These are phyloP conservation scores for Phoenicopterus ruber DNA, from an alignment of 2,113 vertebrate species.

Conservation along the genomic window DNA sequence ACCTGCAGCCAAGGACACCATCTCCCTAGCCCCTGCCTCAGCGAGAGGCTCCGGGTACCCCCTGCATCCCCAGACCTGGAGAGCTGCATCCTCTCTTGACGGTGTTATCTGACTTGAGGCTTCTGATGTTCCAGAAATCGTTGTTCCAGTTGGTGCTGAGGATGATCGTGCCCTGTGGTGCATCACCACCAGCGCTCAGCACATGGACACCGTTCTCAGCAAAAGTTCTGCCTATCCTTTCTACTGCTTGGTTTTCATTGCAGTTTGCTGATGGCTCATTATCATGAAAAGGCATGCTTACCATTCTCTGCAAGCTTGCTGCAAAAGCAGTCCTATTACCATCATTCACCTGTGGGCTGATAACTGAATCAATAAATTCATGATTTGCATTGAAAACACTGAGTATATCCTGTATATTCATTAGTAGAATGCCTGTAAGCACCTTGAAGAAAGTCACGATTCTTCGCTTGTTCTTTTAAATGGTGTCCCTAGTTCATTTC, in stretches of 20 bases:
- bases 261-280: neutral
- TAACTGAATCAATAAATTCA: slow-evolving; percentile 36
- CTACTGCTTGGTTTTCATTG: neutral
- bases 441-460: neutral
- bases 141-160: neutral
- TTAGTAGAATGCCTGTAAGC: neutral
- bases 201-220: neutral
- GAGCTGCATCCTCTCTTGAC: neutral
- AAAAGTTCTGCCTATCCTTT: neutral
- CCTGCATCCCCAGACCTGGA: neutral
- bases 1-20: neutral
- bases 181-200: neutral
- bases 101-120: neutral
- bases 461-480: neutral
- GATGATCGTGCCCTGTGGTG: accelerated
- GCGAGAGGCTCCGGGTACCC: accelerated
- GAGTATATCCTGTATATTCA: neutral
- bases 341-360: slow-evolving; percentile 8
- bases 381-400: neutral
- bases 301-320: neutral
- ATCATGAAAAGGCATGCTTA: neutral
- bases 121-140: neutral
- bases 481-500: neutral
- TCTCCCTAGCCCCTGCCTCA: neutral
- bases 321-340: neutral